These are phyloP conservation scores for Drosophila pseudoobscura DNA, from an alignment of 1,140 invertebrate genomes.

Conservation along the genomic window DNA sequence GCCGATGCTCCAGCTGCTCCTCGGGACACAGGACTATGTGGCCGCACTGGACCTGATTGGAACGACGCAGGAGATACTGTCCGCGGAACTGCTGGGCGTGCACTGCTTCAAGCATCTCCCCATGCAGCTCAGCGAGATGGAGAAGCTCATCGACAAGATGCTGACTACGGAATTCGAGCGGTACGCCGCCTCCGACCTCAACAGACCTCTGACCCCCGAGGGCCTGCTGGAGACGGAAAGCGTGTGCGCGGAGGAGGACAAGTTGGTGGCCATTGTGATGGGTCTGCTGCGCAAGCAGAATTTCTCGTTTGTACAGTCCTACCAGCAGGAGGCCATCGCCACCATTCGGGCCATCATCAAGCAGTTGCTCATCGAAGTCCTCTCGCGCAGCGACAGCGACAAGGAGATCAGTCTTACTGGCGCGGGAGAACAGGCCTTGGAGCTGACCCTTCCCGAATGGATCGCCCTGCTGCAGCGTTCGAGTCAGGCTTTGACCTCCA, in stretches of 20 bases:
- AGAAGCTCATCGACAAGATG: conserved; percentile 98
- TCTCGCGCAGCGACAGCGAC: conserved; percentile 85
- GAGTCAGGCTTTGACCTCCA: conserved; percentile 87
- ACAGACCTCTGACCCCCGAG: conserved; percentile 87
- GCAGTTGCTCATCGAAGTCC: conserved; percentile 92
- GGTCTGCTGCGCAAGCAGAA: conserved; percentile 93
- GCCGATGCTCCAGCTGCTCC: conserved; percentile 96
- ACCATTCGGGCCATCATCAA: conserved; percentile 95
- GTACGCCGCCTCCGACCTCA: conserved; percentile 95
- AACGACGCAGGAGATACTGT: conserved; percentile 97
- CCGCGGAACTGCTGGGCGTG: conserved; percentile 94
- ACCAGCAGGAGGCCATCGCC: conserved; percentile 94
- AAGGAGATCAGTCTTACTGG: conserved; percentile 87
- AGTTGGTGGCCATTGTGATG: conserved; percentile 93
- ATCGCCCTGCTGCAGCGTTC: conserved; percentile 90
- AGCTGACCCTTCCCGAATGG: conserved; percentile 90
- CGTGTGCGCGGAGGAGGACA: conserved; percentile 90
- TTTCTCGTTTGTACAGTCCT: conserved; percentile 94
- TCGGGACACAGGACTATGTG: conserved; percentile 98
- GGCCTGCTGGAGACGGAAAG: conserved; percentile 86
- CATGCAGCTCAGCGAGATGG: conserved; percentile 98
- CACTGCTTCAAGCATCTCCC: conserved; percentile 97
- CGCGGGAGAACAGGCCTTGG: conserved; percentile 87
- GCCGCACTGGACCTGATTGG: conserved; percentile 97
- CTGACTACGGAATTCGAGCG: conserved; percentile 96